Evolutionary conservation across 2,888 invertebrate species (phyloP).

Genomic region (Synergus japonicus): DNA sequence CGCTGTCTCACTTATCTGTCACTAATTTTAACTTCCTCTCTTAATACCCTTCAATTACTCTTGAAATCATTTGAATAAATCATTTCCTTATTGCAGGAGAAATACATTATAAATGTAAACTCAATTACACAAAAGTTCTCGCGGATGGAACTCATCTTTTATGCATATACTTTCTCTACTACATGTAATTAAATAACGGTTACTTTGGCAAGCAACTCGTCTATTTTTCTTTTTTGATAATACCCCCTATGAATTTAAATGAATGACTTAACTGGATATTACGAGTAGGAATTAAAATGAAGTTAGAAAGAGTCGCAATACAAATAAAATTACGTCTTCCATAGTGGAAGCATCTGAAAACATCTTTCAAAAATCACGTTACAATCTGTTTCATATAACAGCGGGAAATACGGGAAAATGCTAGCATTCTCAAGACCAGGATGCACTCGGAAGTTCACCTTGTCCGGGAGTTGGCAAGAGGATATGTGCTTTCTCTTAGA

Average conservation of each 20-base stretch:
- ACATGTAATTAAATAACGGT: neutral
- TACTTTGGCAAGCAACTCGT: neutral
- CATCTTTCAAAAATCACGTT: neutral
- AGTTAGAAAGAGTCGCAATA: neutral
- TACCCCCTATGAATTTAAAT: neutral
- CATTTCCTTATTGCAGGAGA: neutral
- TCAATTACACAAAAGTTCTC: neutral
- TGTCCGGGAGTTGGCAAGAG: neutral
- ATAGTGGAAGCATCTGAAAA: neutral
- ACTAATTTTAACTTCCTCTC: neutral
- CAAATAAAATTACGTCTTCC: neutral
- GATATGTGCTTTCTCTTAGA: neutral
- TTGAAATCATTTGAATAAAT: neutral
- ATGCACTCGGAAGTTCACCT: slow-evolving; percentile 3
- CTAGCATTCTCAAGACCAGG: neutral
- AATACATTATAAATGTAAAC: neutral
- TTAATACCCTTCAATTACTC: neutral
- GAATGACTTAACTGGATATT: neutral
- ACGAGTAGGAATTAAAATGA: neutral
- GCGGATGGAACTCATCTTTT: neutral
- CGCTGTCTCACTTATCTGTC: neutral
- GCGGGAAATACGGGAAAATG: neutral
- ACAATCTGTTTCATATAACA: neutral
- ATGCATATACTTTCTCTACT: neutral
- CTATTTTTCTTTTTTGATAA: no score